Evolutionary conservation across 2,888 invertebrate genomes (phyloP).

Genomic region (Cephus pulcher): DNA sequence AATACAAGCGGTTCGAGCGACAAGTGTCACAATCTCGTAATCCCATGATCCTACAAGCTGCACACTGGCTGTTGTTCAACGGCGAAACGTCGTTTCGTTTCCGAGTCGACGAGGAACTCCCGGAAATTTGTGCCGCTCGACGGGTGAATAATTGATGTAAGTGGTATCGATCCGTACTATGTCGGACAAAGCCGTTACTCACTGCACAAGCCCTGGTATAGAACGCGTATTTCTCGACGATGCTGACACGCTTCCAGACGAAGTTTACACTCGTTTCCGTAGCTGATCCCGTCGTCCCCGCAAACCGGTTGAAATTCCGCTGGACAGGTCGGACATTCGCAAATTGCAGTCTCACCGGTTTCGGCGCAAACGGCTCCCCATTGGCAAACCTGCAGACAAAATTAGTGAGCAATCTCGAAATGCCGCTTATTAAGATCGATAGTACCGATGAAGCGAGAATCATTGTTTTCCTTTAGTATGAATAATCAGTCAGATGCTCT

Average conservation of each 20-base stretch:
- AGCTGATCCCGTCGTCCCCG: conserved; percentile 85
- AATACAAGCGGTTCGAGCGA: no score
- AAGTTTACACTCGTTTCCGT: conserved; percentile 86
- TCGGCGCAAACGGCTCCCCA: conserved; percentile 83
- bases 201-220: conserved; percentile 89
- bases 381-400: conserved; percentile 74
- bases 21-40: no score
- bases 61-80: neutral
- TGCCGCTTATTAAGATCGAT: no score
- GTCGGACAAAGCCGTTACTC: conserved; percentile 67
- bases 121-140: neutral
- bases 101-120: neutral
- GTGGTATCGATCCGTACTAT: no score
- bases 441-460: no score
- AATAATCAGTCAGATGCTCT: no score
- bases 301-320: conserved; percentile 88
- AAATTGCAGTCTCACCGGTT: conserved; percentile 76
- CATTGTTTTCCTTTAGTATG: no score
- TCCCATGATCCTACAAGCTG: no score
- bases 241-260: conserved; percentile 83
- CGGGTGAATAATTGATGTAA: no score
- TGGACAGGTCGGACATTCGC: conserved; percentile 87
- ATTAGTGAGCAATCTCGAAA: no score
- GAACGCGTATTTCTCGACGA: conserved; percentile 78
- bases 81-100: neutral